phyloP scores from a whole-genome alignment of 2,797 vertebrate genomes.

The Lagorchestes hirsutus region DNA sequence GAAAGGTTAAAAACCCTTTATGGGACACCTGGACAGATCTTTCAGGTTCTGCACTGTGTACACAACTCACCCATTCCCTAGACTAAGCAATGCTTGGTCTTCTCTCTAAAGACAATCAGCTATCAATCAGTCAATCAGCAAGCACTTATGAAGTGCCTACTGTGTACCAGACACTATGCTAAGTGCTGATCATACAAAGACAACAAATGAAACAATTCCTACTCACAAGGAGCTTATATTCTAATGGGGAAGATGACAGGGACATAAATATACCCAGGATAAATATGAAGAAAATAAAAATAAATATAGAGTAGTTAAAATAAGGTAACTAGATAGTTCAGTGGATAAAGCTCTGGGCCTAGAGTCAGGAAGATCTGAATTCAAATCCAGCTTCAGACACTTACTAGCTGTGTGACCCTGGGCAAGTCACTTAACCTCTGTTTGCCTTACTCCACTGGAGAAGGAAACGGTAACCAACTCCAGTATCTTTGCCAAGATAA shows the following conservation, averaged over 20 bases:
- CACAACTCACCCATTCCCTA: neutral
- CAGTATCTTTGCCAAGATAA: neutral
- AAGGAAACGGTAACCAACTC: neutral
- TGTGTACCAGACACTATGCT: too few relatives aligned
- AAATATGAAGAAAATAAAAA: neutral
- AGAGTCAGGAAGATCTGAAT: neutral
- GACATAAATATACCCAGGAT: neutral
- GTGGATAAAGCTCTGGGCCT: neutral
- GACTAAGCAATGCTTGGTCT: neutral
- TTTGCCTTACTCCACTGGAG: neutral
- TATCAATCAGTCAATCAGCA: neutral
- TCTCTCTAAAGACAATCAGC: too few relatives aligned
- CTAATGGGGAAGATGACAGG: neutral
- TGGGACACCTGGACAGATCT: too few relatives aligned
- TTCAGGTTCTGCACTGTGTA: neutral
- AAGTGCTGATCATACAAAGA: neutral
- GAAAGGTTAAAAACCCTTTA: too few relatives aligned
- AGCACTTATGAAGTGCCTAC: neutral
- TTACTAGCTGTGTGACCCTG: neutral
- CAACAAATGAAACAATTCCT: neutral
- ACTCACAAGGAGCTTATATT: neutral
- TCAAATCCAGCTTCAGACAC: neutral
- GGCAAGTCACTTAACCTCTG: neutral
- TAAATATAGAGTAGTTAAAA: neutral
- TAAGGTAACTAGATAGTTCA: neutral